Percentiles rank a stretch among this genome's conserved stretches.
Conservation (phyloP, 2,797 vertebrate genomes). For the Enteromius paludinosus region DNA sequence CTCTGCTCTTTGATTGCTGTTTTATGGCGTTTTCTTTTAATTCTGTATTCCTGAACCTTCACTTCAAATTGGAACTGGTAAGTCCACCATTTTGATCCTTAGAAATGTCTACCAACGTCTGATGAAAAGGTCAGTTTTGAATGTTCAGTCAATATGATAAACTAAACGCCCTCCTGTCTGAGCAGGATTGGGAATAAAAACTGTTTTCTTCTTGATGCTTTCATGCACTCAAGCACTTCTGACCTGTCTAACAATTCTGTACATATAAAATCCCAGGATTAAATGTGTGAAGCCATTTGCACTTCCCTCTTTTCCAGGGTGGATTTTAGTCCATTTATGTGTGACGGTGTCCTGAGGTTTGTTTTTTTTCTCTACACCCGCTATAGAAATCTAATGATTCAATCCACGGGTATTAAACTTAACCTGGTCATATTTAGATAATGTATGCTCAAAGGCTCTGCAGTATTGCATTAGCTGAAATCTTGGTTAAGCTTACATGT, state of each 20-base stretch:
- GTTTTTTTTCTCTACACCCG: slow-evolving; percentile 11
- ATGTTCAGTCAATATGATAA: slow-evolving; percentile 69
- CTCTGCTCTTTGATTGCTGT: slow-evolving; percentile 23
- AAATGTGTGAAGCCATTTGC: slow-evolving; percentile 24
- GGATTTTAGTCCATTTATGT: slow-evolving; percentile 29
- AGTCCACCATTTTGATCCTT: slow-evolving; percentile 63
- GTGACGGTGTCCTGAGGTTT: slow-evolving; percentile 6
- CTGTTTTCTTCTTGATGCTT: slow-evolving; percentile 25
- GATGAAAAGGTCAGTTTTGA: slow-evolving; percentile 73
- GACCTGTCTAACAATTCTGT: slow-evolving; percentile 14
- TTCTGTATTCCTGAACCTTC: slow-evolving; percentile 8
- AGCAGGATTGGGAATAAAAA: slow-evolving; percentile 54
- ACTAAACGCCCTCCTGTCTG: slow-evolving; percentile 61
- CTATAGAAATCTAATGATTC: slow-evolving; percentile 28
- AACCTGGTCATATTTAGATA: slow-evolving; percentile 33
- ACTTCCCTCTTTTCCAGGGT: background rate
- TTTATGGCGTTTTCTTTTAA: slow-evolving; percentile 21
- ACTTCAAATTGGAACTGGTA: slow-evolving; percentile 26
- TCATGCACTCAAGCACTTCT: slow-evolving; percentile 13
- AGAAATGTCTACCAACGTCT: slow-evolving; percentile 63
- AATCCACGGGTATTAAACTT: slow-evolving; percentile 27
- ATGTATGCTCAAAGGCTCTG: slow-evolving; percentile 34
- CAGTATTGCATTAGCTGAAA: slow-evolving; percentile 39
- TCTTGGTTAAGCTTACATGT: slow-evolving; percentile 28
- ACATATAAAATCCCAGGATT: slow-evolving; percentile 20